A percentile compares a stretch with the other conserved stretches of the same genome.
phyloP scores from a whole-genome alignment of 2,113 vertebrate genomes.

The Noctilio leporinus region DNA sequence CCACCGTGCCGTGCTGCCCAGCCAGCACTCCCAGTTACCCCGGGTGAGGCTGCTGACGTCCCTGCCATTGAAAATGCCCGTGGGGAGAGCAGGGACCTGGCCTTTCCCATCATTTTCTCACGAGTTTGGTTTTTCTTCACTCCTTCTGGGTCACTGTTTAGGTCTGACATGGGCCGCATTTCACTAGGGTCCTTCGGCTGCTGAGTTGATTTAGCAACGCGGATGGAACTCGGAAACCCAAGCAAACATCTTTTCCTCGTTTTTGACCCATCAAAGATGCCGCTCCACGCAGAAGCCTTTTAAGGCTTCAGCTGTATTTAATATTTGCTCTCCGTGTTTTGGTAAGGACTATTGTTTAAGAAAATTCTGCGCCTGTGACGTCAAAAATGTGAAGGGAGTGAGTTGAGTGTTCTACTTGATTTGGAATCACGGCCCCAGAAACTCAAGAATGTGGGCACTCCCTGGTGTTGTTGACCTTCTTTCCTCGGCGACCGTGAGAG shows the following conservation, averaged over 20 bases:
- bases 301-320: neutral
- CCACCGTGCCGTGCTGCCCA: conserved; percentile 57
- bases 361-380: neutral
- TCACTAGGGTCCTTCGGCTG: conserved; percentile 45
- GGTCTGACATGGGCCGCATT: conserved; percentile 52
- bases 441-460: neutral
- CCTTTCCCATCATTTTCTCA: conserved; percentile 63
- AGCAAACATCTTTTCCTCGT: conserved; percentile 22
- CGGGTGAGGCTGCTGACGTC: conserved; percentile 63
- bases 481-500: neutral
- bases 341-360: neutral
- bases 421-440: neutral
- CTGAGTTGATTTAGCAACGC: conserved; percentile 51
- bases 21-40: conserved; percentile 28
- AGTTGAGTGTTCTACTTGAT: neutral
- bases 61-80: conserved; percentile 69
- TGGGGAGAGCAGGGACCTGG: conserved; percentile 53
- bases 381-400: neutral
- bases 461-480: neutral
- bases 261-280: conserved; percentile 50
- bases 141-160: conserved; percentile 50
- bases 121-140: conserved; percentile 60
- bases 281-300: conserved; percentile 19
- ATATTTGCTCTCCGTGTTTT: neutral
- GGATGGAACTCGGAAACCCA: conserved; percentile 59